These are phyloP conservation scores for Tokudaia tokunoshimensis DNA, from an alignment of 2,797 vertebrate species.

Conservation along the genomic window DNA sequence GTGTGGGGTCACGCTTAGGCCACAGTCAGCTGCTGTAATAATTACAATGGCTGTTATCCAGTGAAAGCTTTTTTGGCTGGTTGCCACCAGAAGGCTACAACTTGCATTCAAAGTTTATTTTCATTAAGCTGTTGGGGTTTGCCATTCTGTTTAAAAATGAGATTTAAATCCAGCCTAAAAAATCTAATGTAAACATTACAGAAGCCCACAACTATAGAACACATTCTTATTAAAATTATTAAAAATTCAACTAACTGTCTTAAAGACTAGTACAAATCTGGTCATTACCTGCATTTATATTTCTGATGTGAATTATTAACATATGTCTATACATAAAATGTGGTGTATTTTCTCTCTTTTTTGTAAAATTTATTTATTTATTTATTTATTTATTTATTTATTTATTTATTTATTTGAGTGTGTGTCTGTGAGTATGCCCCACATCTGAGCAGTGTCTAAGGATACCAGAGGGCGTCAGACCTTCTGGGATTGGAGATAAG, in stretches of 20 bases:
- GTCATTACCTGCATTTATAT: background rate
- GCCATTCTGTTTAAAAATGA: constrained; percentile 67
- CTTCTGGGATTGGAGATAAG: background rate
- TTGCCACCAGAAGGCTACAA: constrained; percentile 77
- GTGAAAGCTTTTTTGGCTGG: constrained; percentile 77
- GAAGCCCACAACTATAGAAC: constrained; percentile 33
- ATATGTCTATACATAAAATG: background rate
- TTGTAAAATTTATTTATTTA: background rate
- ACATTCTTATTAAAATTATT: background rate
- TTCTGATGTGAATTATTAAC: constrained; percentile 41
- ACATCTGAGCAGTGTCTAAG: background rate
- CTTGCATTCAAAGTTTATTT: constrained; percentile 67
- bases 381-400: background rate
- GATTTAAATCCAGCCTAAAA: constrained; percentile 35
- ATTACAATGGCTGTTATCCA: constrained; percentile 69
- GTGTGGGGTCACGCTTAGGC: constrained; percentile 24
- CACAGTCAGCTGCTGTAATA: constrained; percentile 70
- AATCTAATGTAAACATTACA: constrained; percentile 40
- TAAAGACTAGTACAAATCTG: background rate
- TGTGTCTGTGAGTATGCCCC: background rate
- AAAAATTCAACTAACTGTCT: background rate
- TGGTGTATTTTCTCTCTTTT: background rate
- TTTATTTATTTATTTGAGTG: background rate
- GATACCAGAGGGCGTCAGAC: background rate
- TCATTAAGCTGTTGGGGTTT: constrained; percentile 45